Conservation (phyloP, 2,797 vertebrate genomes). For the Meriones psammophilus region DNA sequence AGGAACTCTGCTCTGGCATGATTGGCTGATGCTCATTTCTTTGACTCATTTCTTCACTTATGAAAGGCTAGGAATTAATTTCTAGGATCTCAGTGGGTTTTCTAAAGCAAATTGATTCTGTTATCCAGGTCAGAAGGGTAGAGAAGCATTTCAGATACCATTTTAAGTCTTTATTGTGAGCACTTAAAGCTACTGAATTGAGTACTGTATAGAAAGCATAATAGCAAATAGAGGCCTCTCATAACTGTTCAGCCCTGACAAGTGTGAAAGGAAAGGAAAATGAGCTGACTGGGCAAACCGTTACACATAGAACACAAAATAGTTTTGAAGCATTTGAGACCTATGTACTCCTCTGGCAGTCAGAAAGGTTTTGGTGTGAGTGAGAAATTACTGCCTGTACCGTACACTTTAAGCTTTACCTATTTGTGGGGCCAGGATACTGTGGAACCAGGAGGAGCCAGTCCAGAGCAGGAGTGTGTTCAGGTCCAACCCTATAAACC, state of each 20-base stretch:
- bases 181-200: background rate
- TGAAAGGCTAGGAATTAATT: background rate
- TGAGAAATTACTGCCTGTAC: background rate
- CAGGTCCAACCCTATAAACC: too few relatives aligned
- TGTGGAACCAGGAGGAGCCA: too few relatives aligned
- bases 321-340: background rate
- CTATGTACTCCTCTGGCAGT: background rate
- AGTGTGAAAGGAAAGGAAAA: background rate
- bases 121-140: background rate
- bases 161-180: background rate
- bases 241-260: background rate
- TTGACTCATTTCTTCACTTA: background rate
- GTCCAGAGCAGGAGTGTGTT: too few relatives aligned
- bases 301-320: background rate
- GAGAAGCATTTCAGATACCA: background rate
- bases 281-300: too few relatives aligned
- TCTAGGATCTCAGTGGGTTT: background rate
- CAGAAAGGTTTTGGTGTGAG: background rate
- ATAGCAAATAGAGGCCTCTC: background rate
- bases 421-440: too few relatives aligned
- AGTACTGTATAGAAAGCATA: background rate
- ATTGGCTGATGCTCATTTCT: background rate
- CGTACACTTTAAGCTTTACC: background rate
- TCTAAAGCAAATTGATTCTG: background rate
- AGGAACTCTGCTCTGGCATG: background rate